A percentile compares a stretch with the other conserved stretches of the same genome.
Conservation (phyloP, 2,113 vertebrate genomes). For the Condylura cristata region DNA sequence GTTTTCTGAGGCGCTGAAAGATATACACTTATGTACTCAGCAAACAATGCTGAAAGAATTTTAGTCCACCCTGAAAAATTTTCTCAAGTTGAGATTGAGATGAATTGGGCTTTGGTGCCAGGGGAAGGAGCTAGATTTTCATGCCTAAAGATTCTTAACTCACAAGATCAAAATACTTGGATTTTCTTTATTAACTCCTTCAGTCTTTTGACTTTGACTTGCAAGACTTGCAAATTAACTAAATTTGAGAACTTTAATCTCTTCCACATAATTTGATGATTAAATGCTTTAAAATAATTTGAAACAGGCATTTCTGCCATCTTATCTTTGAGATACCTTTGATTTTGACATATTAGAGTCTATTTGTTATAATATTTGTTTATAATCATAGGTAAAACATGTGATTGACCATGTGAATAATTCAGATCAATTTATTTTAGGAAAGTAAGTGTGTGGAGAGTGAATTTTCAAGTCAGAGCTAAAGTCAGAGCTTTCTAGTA, state of each 20-base stretch:
- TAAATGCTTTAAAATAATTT: neutral
- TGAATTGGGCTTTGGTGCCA: no score
- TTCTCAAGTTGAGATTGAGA: neutral
- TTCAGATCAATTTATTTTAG: neutral
- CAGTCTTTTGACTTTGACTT: neutral
- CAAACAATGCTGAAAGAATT: neutral
- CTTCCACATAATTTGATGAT: neutral
- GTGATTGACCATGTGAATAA: neutral
- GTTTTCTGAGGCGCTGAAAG: neutral
- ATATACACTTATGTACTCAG: neutral
- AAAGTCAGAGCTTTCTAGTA: neutral
- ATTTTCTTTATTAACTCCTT: neutral
- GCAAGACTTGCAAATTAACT: neutral
- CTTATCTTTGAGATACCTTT: neutral
- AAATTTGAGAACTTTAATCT: neutral
- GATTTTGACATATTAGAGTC: neutral
- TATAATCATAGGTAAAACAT: neutral
- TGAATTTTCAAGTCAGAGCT: neutral
- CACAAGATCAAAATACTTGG: neutral
- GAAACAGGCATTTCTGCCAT: fast-evolving
- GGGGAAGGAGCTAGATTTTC: neutral
- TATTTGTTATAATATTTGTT: neutral
- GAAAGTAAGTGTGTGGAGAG: neutral
- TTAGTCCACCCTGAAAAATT: neutral
- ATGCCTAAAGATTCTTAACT: neutral